These are phyloP conservation scores for Heterotilapia buettikoferi DNA, from an alignment of 2,113 vertebrate species.

Conservation along the genomic window DNA sequence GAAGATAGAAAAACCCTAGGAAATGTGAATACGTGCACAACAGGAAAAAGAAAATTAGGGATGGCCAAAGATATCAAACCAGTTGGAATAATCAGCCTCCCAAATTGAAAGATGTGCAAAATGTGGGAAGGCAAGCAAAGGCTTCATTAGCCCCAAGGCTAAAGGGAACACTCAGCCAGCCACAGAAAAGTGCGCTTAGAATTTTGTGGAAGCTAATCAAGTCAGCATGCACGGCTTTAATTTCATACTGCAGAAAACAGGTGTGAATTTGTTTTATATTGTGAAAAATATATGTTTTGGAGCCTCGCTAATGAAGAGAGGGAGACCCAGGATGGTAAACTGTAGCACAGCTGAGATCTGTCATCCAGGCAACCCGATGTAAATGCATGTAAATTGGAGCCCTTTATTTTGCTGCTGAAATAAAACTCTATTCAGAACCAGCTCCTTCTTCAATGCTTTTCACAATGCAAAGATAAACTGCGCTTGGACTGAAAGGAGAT, in stretches of 20 bases:
- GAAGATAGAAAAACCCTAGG: background rate
- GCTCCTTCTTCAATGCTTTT: background rate
- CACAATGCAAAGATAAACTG: background rate
- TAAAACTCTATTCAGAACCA: background rate
- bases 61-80: background rate
- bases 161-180: background rate
- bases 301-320: background rate
- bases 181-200: background rate
- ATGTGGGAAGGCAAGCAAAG: conserved; percentile 11
- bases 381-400: background rate
- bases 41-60: background rate
- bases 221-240: background rate
- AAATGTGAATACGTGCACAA: background rate
- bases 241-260: background rate
- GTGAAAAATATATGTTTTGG: background rate
- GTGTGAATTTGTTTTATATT: background rate
- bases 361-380: background rate
- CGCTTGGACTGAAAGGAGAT: background rate
- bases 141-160: conserved; percentile 24
- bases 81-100: conserved; percentile 3
- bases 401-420: background rate
- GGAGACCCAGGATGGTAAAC: background rate
- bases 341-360: background rate
- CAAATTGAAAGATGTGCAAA: conserved; percentile 21
- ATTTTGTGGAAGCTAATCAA: background rate